phyloP scores from a whole-genome alignment of 2,113 vertebrate species.

The Regulus satrapa region DNA sequence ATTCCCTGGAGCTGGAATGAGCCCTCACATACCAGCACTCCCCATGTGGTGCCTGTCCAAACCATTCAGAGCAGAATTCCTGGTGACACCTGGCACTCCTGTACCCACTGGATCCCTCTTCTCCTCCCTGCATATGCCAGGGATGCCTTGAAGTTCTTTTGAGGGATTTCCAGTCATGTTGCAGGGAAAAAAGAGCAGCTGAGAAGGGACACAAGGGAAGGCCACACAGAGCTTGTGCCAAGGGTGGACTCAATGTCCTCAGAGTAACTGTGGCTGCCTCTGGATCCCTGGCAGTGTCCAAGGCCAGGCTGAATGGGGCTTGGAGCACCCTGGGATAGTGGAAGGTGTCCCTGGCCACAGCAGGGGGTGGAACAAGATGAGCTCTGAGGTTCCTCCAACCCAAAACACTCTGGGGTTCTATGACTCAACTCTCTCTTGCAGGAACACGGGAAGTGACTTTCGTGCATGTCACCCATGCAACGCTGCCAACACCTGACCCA shows the following conservation, averaged over 20 bases:
- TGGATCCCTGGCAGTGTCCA: neutral
- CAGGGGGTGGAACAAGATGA: neutral
- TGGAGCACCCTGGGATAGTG: neutral
- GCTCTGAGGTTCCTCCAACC: neutral
- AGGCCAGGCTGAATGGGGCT: fast-evolving
- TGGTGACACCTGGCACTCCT: neutral
- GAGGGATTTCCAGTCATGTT: neutral
- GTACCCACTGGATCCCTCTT: neutral
- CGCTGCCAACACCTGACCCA: neutral
- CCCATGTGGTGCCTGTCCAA: fast-evolving
- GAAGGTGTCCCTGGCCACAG: neutral
- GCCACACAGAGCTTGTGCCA: neutral
- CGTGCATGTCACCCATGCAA: fast-evolving
- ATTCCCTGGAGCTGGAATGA: neutral
- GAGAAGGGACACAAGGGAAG: neutral
- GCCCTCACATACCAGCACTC: neutral
- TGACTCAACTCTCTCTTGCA: neutral
- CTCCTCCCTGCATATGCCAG: neutral
- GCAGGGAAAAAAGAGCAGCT: neutral
- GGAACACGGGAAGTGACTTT: fast-evolving
- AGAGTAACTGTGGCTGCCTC: neutral
- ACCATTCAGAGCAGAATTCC: neutral
- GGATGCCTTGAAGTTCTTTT: neutral
- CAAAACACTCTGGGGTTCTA: neutral
- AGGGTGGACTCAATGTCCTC: neutral